Percentiles rank a stretch among this genome's conserved stretches.
Evolutionary conservation across 2,797 vertebrate species (phyloP).

Genomic region (Lepus oiostolus): DNA sequence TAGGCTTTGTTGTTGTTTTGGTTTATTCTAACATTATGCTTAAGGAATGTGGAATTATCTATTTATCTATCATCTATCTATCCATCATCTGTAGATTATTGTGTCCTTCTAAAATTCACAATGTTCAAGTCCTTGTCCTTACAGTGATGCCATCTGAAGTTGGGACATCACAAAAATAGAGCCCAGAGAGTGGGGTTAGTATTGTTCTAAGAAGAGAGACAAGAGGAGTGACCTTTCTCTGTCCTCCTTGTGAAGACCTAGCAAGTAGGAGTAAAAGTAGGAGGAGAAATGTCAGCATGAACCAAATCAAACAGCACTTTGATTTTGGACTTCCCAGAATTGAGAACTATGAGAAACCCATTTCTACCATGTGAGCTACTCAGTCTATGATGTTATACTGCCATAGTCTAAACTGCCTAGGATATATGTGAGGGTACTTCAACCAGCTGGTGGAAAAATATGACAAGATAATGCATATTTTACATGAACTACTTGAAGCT

Average conservation of each 20-base stretch:
- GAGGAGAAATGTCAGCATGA: neutral
- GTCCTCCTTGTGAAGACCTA: neutral
- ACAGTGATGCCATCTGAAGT: neutral
- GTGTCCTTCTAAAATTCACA: neutral
- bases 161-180: neutral
- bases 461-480: too few relatives aligned
- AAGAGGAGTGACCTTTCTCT: neutral
- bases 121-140: neutral
- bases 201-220: neutral
- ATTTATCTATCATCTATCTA: too few relatives aligned
- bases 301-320: neutral
- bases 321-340: neutral
- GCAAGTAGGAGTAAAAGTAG: neutral
- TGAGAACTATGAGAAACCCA: neutral
- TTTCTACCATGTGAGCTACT: neutral
- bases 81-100: too few relatives aligned
- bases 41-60: neutral
- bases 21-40: neutral
- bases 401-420: too few relatives aligned
- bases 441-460: too few relatives aligned
- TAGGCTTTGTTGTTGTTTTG: neutral
- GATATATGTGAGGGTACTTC: too few relatives aligned
- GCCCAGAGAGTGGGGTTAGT: neutral
- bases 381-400: neutral
- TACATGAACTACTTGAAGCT: too few relatives aligned